Base-by-base conservation (phyloP, 2,113 vertebrate genomes). In the Atherinomorus stipes region DNA sequence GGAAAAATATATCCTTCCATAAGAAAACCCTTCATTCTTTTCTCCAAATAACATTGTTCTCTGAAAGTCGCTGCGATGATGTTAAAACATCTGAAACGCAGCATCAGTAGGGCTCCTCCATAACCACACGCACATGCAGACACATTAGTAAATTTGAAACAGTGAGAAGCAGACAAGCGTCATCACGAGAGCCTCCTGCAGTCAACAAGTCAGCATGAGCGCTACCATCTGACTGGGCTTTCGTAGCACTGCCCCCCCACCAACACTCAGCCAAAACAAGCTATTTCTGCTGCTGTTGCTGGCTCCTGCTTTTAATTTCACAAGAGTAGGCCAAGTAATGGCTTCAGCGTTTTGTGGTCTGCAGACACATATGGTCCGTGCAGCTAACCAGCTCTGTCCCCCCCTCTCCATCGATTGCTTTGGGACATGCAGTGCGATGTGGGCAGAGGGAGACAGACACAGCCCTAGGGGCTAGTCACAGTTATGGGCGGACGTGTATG, bases 231-330 rank as follows among this genome's bases (percentile, higher is more conserved):
- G 89, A 90, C 85, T 44, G 85, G 87, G 87, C 80, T 85, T 89
- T 69, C 78, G 85, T 68, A 38, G 69, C 79, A 56, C 78, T 87
- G 84, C 67, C 81, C 79, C 81, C 66, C 81, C 79, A 79, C 56
- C 56, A 64, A 61, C 63, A 38, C 72, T 50, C 80, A 89, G 84
- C 84, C 83, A 90, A 91, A 85, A 88, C 80, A 61, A 83, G 87
- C 87, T 83, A 66, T 72, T 84, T 84, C 81, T 82, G 83, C 87
- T 86, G 87, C 85, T 80, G 86, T 78, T 89, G 60, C 81, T 81
- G 87, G 77, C 84, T 89, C 80, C 90, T 92, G 91, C 85, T 93
- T 94, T 89, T 84, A 92, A 92, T 93, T 91, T 91, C 66, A 80
- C 76, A 34, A 62, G 82, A 89, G 84, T 75, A 81, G 86, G 86